Base-by-base conservation (phyloP, 2,888 invertebrate genomes). In the Eumacrocentrus americanus region DNA sequence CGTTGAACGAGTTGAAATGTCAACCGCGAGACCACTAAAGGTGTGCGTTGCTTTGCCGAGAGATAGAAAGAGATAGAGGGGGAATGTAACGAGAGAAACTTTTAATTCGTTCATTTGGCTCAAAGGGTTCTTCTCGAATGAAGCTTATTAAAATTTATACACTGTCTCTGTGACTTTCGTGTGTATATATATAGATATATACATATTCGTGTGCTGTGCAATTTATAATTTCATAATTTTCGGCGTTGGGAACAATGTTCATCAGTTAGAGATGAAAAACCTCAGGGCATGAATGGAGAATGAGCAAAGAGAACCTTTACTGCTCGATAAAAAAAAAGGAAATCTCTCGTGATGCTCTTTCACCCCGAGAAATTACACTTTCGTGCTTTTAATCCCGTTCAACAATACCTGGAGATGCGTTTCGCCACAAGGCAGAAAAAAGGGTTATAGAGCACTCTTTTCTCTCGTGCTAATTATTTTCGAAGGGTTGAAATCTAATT, bases 61-160 rank as follows among this genome's bases (percentile, higher is more conserved):
- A 53, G 29, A 29, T 38, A 23, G n/a, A 48, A 29, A 37, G 34
- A 51, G 16, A 47, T 11, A 50, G 44, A 42, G 50, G 23, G 48
- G 20, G 42, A 44, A 46, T 62, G 66, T 69, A 76, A 74, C 70
- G 71, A 70, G 73, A 72, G 68, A 77, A 80, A 80, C 79, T 80
- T 80, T 80, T 80, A 80, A 80, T 79, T 79, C 75, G 77, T 78
- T 80, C 77, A 79, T 79, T 79, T 78, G 66, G 72, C 74, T 77
- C 77, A 76, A 80, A 78, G 80, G 80, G 80, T 78, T 74, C 69
- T 65, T 46, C 67, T 40, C 67, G 72, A 71, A 70, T 73, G 71
- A 67, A 75, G 72, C 75, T 79, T 77, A 79, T 80, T 80, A 80
- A 80, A 80, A 80, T 80, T 78, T 78, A 80, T 76, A 71, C 71